Percentiles rank a stretch among this genome's conserved stretches.
Evolutionary conservation across 1,140 invertebrate genomes (phyloP).

Genomic region (Eumaeus atala): DNA sequence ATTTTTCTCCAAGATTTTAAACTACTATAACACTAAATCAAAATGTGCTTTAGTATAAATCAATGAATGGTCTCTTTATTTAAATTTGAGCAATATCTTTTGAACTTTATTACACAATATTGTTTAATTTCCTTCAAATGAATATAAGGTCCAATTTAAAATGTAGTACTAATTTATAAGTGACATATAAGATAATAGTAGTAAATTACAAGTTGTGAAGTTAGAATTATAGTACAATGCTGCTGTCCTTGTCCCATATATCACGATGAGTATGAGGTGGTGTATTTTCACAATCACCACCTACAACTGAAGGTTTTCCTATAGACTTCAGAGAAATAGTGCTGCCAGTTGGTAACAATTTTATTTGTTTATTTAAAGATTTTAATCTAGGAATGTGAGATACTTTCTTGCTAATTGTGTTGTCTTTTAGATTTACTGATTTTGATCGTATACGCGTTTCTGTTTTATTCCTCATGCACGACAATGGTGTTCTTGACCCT

Average conservation of each 20-base stretch:
- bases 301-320: conserved; percentile 39
- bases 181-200: too few species aligned
- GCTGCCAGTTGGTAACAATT: conserved; percentile 35
- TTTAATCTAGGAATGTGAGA: conserved; percentile 64
- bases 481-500: conserved; percentile 58
- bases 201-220: too few species aligned
- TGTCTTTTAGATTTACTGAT: conserved; percentile 48
- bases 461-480: conserved; percentile 65
- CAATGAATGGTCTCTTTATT: too few species aligned
- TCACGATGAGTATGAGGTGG: conserved; percentile 68
- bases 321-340: conserved; percentile 54
- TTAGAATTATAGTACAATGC: conserved; percentile 59
- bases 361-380: conserved; percentile 45
- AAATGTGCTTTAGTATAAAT: too few species aligned
- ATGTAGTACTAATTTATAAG: neutral
- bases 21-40: too few species aligned
- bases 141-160: too few species aligned
- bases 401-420: conserved; percentile 42
- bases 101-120: too few species aligned
- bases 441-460: conserved; percentile 55
- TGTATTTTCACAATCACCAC: conserved; percentile 68
- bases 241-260: conserved; percentile 68
- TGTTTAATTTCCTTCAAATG: too few species aligned
- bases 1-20: too few species aligned
- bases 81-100: too few species aligned